These are phyloP conservation scores for Catocala fraxini DNA, from an alignment of 2,888 invertebrate species.

Conservation along the genomic window DNA sequence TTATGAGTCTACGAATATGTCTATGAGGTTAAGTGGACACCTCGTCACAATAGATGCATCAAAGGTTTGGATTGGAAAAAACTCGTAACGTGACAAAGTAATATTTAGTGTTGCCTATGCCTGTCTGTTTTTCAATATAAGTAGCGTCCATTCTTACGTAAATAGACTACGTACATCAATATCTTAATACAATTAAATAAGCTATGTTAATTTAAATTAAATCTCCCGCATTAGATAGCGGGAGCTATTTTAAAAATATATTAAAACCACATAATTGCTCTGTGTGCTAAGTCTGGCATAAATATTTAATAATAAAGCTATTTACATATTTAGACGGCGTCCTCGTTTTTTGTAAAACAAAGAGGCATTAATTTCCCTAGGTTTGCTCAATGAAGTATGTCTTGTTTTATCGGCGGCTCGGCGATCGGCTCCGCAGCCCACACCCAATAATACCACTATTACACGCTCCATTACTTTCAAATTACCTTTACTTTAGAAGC, in stretches of 20 bases:
- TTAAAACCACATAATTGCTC: too few relatives aligned
- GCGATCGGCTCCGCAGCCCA: constrained; percentile 60
- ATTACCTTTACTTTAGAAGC: constrained; percentile 66
- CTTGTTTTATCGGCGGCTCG: constrained; percentile 60
- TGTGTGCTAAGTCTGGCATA: neutral
- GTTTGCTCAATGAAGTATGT: constrained; percentile 64
- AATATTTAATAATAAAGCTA: constrained; percentile 20
- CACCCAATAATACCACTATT: constrained; percentile 74
- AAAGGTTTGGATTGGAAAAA: too few relatives aligned
- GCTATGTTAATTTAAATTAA: too few relatives aligned
- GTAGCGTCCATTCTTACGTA: too few relatives aligned
- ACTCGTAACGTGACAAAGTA: too few relatives aligned
- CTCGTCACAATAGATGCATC: too few relatives aligned
- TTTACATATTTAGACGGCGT: constrained; percentile 2
- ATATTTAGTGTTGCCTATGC: too few relatives aligned
- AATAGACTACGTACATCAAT: too few relatives aligned
- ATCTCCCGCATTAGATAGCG: neutral
- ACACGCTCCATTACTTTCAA: constrained; percentile 79
- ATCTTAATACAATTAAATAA: too few relatives aligned
- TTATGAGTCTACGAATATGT: too few relatives aligned
- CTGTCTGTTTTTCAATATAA: too few relatives aligned
- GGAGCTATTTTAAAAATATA: neutral
- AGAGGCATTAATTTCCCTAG: constrained; percentile 56
- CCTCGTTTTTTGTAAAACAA: constrained; percentile 46
- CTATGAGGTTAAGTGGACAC: too few relatives aligned